Conservation (phyloP, 2,888 invertebrate genomes). For the Cheiracanthium punctorium region DNA sequence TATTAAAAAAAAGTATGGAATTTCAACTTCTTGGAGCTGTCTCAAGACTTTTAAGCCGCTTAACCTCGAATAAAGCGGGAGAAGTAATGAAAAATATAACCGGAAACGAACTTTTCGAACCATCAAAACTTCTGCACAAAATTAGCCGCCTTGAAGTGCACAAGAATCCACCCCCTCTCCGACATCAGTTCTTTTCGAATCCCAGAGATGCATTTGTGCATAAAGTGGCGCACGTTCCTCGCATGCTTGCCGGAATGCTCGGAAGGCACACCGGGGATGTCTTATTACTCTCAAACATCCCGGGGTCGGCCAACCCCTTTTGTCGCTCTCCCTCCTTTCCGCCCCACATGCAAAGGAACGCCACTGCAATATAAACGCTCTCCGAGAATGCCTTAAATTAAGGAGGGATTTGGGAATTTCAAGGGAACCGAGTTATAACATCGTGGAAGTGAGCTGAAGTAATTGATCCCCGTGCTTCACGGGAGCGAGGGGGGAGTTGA, state of each 20-base stretch:
- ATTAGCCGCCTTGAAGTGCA: no score
- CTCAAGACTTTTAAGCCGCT: no score
- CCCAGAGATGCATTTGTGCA: no score
- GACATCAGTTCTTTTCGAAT: no score
- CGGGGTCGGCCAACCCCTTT: background rate
- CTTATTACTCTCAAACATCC: conserved; percentile 13
- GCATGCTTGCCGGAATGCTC: background rate
- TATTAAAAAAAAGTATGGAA: no score
- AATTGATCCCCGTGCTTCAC: background rate
- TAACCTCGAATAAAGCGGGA: no score
- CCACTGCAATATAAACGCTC: no score
- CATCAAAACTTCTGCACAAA: no score
- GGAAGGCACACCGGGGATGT: background rate
- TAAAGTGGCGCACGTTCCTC: background rate
- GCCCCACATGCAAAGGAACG: background rate
- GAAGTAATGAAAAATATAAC: no score
- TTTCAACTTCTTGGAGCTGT: no score
- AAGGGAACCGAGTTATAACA: conserved; percentile 34
- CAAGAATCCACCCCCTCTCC: no score
- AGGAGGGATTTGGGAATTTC: conserved; percentile 58
- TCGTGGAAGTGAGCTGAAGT: conserved; percentile 1
- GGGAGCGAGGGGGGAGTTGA: background rate
- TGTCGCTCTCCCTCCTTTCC: background rate
- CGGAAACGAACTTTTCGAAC: no score
- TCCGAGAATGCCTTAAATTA: conserved; percentile 54